These are phyloP conservation scores for Thomomys bottae DNA, from an alignment of 2,113 vertebrate species.

Conservation along the genomic window DNA sequence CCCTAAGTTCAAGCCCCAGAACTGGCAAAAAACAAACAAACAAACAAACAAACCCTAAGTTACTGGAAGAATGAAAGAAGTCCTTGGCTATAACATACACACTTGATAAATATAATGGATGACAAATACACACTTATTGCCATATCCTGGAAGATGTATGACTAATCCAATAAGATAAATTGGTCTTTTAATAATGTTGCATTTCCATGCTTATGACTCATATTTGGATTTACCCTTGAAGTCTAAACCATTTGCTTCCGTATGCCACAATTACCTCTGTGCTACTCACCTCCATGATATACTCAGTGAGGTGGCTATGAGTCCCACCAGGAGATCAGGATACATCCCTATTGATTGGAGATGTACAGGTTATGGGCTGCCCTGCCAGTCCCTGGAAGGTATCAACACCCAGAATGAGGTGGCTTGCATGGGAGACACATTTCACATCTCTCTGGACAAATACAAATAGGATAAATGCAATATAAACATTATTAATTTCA, in stretches of 20 bases:
- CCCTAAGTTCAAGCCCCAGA: too few relatives aligned
- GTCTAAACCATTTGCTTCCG: slow-evolving; percentile 36
- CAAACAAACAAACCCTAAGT: background rate
- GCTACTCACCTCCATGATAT: background rate
- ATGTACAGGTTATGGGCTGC: background rate
- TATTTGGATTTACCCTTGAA: slow-evolving; percentile 31
- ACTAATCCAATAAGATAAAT: slow-evolving; percentile 63
- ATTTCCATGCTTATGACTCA: slow-evolving; percentile 67
- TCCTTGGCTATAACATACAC: background rate
- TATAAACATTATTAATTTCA: background rate
- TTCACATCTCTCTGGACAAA: background rate
- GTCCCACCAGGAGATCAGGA: background rate
- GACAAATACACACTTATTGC: slow-evolving; percentile 48
- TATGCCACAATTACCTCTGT: background rate
- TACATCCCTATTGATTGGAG: background rate
- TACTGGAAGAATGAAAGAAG: background rate
- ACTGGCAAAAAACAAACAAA: too few relatives aligned
- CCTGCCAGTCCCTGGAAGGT: background rate
- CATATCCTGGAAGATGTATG: slow-evolving; percentile 54
- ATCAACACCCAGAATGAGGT: background rate
- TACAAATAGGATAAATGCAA: background rate
- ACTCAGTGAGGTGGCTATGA: background rate
- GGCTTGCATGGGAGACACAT: too few relatives aligned
- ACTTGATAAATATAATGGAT: background rate
- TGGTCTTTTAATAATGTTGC: slow-evolving; percentile 37